Evolutionary conservation across 2,113 vertebrate genomes (phyloP), one percentile per base, ranked within the genome.

Genomic region (Aix galericulata): DNA sequence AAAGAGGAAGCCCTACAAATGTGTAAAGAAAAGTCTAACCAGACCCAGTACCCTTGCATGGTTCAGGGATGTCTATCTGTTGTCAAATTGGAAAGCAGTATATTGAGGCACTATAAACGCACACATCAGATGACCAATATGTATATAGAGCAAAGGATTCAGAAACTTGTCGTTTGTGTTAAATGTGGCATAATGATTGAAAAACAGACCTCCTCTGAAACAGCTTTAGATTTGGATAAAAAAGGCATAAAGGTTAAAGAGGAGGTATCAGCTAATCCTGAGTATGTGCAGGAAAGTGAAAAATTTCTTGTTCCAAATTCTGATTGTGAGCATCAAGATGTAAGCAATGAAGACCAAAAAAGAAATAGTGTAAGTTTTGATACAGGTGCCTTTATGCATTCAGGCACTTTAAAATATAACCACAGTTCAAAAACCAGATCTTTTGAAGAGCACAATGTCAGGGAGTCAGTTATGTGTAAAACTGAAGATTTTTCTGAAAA

Each of bases 1-100:
- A 98, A 96, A 27, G 99, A 99, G 87, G 99, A 99, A 97, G 99
- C 99, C 34, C 97, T 99, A 34, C 98, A 99, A 84, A 99, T 99
- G 99, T 99, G 99, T 83, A 98, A 98, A 72, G 98, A 99, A 96
- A 98, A 98, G 25, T 98, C 97, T 66, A 91, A 98, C 62, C 98
- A 98, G 36, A 98, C 98, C 0, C 98, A 98, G 67, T 99, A 98
- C 82, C 99, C 99, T 1, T 99, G 99, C 97, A 99, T 99, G 99
- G 89, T 99, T 13, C 98, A 98, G 95, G 98, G 99, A 15, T 99
- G 99, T 38, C 97, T 98, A 81, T 99, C 99, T 6, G 99, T 99
- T 2, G 99, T 99, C 56, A 98, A 98, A 7, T 81, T 99, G 93
- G 96, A 98, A 46, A 97, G 98, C 79, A 99, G 99, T 84, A 97